Conservation (phyloP, 2,797 vertebrate species). For the Spinibarbus caldwelli region DNA sequence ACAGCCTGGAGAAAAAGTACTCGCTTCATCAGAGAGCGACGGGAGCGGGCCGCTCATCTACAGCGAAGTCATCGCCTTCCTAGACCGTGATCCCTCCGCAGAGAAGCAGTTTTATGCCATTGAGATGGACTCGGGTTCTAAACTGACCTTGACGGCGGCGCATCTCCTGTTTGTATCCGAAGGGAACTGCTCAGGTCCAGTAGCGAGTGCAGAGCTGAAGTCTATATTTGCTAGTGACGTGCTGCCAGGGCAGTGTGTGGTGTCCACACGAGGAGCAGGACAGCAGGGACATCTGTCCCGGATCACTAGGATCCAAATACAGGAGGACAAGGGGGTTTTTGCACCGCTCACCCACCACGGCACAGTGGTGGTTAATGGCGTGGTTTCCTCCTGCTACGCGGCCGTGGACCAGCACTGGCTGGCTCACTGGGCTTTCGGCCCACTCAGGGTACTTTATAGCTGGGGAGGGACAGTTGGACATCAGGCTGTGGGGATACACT, state of each 20-base stretch:
- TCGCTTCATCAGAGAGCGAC: constrained; percentile 84
- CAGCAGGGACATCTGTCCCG: constrained; percentile 70
- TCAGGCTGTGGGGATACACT: constrained; percentile 86
- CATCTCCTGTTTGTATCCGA: constrained; percentile 89
- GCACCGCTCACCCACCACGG: constrained; percentile 91
- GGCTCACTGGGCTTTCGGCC: constrained; percentile 89
- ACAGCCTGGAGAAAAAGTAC: constrained; percentile 84
- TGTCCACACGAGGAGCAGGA: constrained; percentile 70
- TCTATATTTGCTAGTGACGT: constrained; percentile 89
- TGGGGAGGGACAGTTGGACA: constrained; percentile 73
- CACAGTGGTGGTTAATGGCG: constrained; percentile 87
- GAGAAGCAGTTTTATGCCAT: constrained; percentile 84
- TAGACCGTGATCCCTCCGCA: constrained; percentile 82
- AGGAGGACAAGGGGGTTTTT: constrained; percentile 80
- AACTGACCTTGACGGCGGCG: constrained; percentile 86
- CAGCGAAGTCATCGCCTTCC: constrained; percentile 90
- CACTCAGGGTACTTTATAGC: constrained; percentile 85
- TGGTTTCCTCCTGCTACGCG: constrained; percentile 94
- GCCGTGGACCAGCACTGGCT: constrained; percentile 85
- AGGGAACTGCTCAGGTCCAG: constrained; percentile 72
- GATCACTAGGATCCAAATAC: constrained; percentile 78
- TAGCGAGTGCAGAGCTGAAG: constrained; percentile 63
- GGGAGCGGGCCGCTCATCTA: constrained; percentile 79
- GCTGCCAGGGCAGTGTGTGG: constrained; percentile 86
- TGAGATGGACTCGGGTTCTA: constrained; percentile 80